Percentiles rank a stretch among this genome's conserved stretches.
These are phyloP conservation scores for Pongo abelii DNA, from an alignment of 2,113 vertebrate species.

Conservation along the genomic window DNA sequence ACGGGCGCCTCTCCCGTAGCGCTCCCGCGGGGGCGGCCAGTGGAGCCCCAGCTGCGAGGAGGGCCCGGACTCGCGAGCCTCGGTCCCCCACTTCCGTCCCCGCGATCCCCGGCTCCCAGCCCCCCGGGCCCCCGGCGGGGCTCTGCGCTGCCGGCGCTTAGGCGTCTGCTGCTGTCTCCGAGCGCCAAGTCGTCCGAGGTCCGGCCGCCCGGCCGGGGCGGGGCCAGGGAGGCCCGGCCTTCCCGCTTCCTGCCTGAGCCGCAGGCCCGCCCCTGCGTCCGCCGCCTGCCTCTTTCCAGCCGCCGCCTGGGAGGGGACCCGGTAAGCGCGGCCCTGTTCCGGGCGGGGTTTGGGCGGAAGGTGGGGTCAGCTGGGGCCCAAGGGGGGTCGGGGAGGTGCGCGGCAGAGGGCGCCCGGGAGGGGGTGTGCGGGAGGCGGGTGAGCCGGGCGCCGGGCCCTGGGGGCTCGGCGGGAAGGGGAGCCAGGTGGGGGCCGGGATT, in stretches of 20 bases:
- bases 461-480: rapidly evolving
- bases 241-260: not conserved
- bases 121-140: no score
- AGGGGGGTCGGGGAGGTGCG: rapidly evolving
- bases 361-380: not conserved
- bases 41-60: not conserved
- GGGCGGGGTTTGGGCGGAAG: not conserved
- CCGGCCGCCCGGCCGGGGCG: not conserved
- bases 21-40: not conserved
- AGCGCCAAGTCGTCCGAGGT: not conserved
- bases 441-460: not conserved
- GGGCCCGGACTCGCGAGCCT: no score
- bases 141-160: no score
- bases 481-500: no score
- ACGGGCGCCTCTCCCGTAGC: rapidly evolving
- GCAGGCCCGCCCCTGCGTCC: not conserved
- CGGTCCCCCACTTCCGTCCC: no score
- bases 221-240: no score
- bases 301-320: not conserved
- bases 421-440: not conserved
- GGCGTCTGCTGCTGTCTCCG: no score
- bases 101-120: no score
- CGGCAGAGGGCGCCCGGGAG: rapidly evolving
- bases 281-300: not conserved
- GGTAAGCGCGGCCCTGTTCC: not conserved